Evolutionary conservation across 2,888 invertebrate genomes (phyloP).

Genomic region (Zaprionus obscuricornis): DNA sequence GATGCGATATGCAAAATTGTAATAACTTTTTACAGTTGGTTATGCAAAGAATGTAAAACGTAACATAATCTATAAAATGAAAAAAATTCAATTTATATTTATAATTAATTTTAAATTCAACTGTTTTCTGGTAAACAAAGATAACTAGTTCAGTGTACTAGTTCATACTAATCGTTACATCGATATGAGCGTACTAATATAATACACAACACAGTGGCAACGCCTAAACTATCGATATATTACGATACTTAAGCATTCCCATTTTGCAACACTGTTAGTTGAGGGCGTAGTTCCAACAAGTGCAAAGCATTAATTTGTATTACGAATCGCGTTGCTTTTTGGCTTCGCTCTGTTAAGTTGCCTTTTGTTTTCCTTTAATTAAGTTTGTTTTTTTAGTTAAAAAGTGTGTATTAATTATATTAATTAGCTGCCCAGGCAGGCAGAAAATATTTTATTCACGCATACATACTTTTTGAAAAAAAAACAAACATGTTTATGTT

Average conservation of each 20-base stretch:
- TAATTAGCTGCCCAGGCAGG: constrained; percentile 19
- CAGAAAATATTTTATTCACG: neutral
- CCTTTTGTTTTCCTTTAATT: constrained; percentile 25
- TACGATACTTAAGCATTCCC: neutral
- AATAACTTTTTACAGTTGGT: too few relatives aligned
- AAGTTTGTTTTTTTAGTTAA: constrained; percentile 22
- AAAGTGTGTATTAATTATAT: neutral
- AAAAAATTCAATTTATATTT: too few relatives aligned
- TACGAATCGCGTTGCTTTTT: constrained; percentile 50
- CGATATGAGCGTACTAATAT: too few relatives aligned
- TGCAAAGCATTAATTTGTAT: constrained; percentile 55
- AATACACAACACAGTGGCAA: neutral
- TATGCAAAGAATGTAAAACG: too few relatives aligned
- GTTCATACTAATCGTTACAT: too few relatives aligned
- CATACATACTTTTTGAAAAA: neutral
- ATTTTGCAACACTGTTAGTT: constrained; percentile 46
- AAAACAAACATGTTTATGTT: constrained; percentile 56
- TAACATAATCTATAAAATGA: too few relatives aligned
- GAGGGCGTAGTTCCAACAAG: constrained; percentile 78
- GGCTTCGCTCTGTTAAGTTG: constrained; percentile 29
- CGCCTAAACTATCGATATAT: constrained; percentile 25
- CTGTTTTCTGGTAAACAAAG: too few relatives aligned
- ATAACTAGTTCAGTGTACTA: too few relatives aligned
- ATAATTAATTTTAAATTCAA: too few relatives aligned
- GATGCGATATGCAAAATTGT: constrained; percentile 27